Percentiles rank a stretch among this genome's conserved stretches.
Conservation (phyloP, 2,888 invertebrate genomes). For the Caenorhabditis macrosperma region DNA sequence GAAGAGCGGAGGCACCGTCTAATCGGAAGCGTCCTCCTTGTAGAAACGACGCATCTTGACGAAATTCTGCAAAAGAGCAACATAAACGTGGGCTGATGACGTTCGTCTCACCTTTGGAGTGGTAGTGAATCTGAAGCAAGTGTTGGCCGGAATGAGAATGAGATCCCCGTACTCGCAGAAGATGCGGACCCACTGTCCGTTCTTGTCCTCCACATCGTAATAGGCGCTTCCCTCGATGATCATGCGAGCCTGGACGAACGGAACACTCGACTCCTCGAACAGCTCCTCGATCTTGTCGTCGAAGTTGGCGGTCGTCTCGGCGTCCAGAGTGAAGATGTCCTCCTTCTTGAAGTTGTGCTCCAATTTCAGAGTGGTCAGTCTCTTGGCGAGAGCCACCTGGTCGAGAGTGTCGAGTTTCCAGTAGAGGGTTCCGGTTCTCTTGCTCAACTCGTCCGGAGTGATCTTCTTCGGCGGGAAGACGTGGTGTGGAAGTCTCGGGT, state of each 20-base stretch:
- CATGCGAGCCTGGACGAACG: constrained; percentile 77
- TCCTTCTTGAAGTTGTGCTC: constrained; percentile 77
- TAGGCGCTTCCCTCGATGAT: constrained; percentile 78
- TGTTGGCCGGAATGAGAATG: constrained; percentile 93
- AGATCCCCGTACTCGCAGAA: constrained; percentile 90
- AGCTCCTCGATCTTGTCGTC: constrained; percentile 78
- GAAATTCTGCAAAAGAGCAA: constrained; percentile 72
- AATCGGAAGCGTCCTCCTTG: constrained; percentile 62
- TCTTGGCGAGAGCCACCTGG: constrained; percentile 72
- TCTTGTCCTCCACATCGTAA: constrained; percentile 78
- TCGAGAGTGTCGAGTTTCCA: constrained; percentile 83
- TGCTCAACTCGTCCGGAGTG: constrained; percentile 85
- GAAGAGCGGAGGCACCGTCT: not conserved
- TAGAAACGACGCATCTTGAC: constrained; percentile 79
- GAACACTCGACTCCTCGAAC: constrained; percentile 76
- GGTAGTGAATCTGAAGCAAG: constrained; percentile 93
- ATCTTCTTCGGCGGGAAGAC: constrained; percentile 87
- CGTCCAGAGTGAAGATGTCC: constrained; percentile 79
- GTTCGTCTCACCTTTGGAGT: constrained; percentile 74
- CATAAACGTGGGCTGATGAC: not conserved
- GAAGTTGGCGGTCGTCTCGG: constrained; percentile 76
- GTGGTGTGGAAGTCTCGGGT: constrained; percentile 91
- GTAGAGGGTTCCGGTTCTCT: constrained; percentile 90
- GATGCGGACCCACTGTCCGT: constrained; percentile 94
- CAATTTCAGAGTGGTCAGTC: constrained; percentile 76